A percentile compares a stretch with the other conserved stretches of the same genome.
Conservation (phyloP, 2,797 vertebrate species). For the Scyliorhinus canicula region DNA sequence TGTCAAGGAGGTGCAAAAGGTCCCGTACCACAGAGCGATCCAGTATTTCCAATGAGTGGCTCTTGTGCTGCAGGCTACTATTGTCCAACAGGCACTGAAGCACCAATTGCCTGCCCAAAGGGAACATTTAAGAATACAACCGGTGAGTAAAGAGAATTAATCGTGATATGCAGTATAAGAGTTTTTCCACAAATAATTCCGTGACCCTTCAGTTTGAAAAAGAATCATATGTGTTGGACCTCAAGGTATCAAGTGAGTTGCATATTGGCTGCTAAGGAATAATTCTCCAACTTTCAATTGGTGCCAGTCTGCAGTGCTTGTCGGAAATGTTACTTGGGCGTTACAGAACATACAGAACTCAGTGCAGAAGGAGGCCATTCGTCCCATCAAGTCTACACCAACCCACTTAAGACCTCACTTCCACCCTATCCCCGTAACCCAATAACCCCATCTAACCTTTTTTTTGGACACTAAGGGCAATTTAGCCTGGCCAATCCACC, state of each 20-base stretch:
- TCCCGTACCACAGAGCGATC: slow-evolving; percentile 57
- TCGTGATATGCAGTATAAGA: background rate
- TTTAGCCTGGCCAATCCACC: too few species aligned
- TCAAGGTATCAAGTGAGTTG: background rate
- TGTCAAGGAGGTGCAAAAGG: slow-evolving; percentile 70
- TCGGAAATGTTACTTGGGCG: background rate
- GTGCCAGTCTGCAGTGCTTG: background rate
- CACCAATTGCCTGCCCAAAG: slow-evolving; percentile 69
- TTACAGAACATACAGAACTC: too few species aligned
- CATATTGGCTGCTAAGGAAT: background rate
- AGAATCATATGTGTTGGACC: background rate
- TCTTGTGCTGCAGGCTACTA: slow-evolving; percentile 78
- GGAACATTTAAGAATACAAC: slow-evolving; percentile 71
- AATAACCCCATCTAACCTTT: too few species aligned
- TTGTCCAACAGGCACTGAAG: slow-evolving; percentile 67
- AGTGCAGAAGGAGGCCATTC: too few species aligned
- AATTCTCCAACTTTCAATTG: background rate
- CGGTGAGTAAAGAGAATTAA: slow-evolving; percentile 54
- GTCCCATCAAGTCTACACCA: too few species aligned
- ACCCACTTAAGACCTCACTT: too few species aligned
- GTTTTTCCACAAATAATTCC: background rate
- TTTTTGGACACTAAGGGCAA: too few species aligned
- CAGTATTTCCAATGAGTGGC: slow-evolving; percentile 59
- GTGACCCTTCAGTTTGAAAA: background rate
- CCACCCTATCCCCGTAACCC: too few species aligned